These are phyloP conservation scores for Chauna torquata DNA, from an alignment of 2,113 vertebrate species.

Conservation along the genomic window DNA sequence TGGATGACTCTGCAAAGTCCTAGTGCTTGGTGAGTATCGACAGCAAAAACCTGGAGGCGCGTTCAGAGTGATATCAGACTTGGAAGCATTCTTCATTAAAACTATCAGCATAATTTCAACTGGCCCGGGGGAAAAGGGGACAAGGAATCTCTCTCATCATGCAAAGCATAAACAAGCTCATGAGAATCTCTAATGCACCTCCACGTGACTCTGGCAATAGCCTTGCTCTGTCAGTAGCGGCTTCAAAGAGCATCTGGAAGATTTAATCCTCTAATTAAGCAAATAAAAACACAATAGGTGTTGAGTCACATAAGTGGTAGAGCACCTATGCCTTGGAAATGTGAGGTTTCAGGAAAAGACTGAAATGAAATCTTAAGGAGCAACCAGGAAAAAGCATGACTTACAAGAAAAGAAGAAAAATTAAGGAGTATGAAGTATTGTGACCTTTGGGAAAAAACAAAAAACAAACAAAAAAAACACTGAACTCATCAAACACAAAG, in stretches of 20 bases:
- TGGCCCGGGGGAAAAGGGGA: background rate
- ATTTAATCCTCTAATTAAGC: background rate
- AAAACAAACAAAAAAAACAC: background rate
- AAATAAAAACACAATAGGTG: background rate
- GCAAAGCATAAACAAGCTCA: background rate
- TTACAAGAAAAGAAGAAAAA: background rate
- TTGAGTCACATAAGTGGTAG: no score
- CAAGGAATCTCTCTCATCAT: background rate
- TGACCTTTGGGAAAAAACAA: no score
- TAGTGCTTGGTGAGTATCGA: background rate
- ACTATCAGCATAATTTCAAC: constrained; percentile 36
- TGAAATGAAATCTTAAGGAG: background rate
- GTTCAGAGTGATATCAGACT: constrained; percentile 37
- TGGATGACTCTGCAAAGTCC: constrained; percentile 14
- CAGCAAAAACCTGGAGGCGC: background rate
- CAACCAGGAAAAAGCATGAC: background rate
- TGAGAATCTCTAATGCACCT: background rate
- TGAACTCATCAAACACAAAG: background rate
- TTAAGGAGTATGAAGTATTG: background rate
- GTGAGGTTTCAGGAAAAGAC: background rate
- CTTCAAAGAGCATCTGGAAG: background rate
- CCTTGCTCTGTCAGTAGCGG: background rate
- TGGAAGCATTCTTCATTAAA: constrained; percentile 25
- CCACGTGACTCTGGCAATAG: background rate
- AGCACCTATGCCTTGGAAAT: background rate